These are phyloP conservation scores for Notodonta dromedarius DNA, from an alignment of 2,888 invertebrate species.

Conservation along the genomic window DNA sequence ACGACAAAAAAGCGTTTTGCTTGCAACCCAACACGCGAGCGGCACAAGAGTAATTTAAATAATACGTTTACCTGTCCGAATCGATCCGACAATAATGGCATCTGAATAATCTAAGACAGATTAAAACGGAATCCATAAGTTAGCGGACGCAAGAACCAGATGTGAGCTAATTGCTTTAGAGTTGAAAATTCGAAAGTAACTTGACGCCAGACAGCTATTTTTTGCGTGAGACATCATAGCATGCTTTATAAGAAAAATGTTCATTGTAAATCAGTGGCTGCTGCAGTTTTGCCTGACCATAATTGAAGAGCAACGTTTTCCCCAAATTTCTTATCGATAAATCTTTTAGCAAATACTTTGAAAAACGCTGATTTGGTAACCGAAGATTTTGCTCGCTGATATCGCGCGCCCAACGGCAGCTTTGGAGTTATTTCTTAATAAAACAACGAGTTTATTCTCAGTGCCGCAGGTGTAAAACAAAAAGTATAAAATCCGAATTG, in stretches of 20 bases:
- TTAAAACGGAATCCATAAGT: constrained; percentile 44
- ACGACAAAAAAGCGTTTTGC: constrained; percentile 74
- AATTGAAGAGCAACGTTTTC: constrained; percentile 11
- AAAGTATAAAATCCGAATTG: constrained; percentile 35
- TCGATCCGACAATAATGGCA: constrained; percentile 61
- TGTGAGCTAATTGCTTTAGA: constrained; percentile 30
- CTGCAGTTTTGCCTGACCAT: constrained; percentile 5
- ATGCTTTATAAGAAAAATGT: neutral
- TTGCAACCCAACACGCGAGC: constrained; percentile 72
- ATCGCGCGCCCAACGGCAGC: constrained; percentile 41
- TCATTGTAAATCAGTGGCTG: constrained; percentile 4
- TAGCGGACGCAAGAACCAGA: constrained; percentile 29
- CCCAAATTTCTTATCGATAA: constrained; percentile 25
- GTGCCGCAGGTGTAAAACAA: constrained; percentile 31
- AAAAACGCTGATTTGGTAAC: constrained; percentile 42
- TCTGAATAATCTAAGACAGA: constrained; percentile 58
- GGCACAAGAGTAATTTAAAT: constrained; percentile 67
- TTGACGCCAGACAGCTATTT: constrained; percentile 7
- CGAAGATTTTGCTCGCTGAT: constrained; percentile 38
- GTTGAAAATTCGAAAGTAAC: constrained; percentile 34
- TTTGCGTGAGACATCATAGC: constrained; percentile 20
- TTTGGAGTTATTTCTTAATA: constrained; percentile 55
- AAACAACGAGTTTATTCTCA: constrained; percentile 48
- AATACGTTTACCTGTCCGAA: constrained; percentile 70
- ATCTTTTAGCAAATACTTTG: constrained; percentile 36